Evolutionary conservation across 2,113 vertebrate genomes (phyloP).

Genomic region (Numenius arquata): DNA sequence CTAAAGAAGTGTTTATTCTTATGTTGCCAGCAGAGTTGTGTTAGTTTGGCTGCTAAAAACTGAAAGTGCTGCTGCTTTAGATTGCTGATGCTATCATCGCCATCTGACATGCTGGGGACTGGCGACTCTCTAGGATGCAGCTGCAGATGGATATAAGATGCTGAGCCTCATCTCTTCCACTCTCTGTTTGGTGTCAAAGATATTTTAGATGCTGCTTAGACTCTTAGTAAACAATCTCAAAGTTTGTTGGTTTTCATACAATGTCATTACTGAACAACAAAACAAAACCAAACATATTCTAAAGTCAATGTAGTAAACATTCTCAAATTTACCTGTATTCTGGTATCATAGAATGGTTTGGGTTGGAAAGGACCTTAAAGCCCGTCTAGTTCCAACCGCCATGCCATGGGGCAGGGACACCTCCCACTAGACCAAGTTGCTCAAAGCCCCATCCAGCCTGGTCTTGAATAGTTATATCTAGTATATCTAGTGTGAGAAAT

Average conservation of each 20-base stretch:
- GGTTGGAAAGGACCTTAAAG: too few species aligned
- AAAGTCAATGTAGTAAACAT: not conserved
- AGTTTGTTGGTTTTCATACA: not conserved
- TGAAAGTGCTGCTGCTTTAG: not conserved
- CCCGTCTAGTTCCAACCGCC: too few species aligned
- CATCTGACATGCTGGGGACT: not conserved
- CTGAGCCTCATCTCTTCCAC: not conserved
- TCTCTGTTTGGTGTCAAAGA: not conserved
- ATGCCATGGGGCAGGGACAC: too few species aligned
- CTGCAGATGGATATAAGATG: not conserved
- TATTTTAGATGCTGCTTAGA: not conserved
- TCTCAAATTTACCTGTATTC: not conserved
- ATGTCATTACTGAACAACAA: not conserved
- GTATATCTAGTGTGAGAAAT: not conserved
- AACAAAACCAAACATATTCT: not conserved
- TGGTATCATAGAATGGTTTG: not conserved
- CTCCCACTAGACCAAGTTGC: too few species aligned
- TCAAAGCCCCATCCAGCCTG: too few species aligned
- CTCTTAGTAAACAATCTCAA: not conserved
- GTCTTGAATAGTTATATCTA: too few species aligned
- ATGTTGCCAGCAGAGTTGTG: not conserved
- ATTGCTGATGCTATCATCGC: not conserved
- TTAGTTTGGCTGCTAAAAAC: not conserved
- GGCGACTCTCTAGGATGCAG: not conserved
- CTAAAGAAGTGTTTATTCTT: not conserved